Evolutionary conservation across 2,797 vertebrate genomes (phyloP), one percentile per base, ranked within the genome.

Genomic region (Calcarius lapponicus): DNA sequence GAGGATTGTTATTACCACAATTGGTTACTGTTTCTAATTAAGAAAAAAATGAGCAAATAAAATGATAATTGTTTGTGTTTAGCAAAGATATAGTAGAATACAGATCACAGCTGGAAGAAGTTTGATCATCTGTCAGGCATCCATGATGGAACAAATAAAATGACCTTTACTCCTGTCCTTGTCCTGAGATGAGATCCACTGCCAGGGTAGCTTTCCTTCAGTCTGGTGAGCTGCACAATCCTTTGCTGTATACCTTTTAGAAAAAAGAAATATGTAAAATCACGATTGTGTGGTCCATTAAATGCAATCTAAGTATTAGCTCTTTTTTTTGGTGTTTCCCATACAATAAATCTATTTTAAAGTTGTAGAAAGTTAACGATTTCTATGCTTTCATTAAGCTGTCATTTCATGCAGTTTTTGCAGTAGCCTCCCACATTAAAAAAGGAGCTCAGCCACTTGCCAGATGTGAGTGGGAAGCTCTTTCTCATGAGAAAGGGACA

Each of bases 401-500:
- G 4, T 95, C 78, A 73, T 66, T 95, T 95, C 56, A 9, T 71
- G 42, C 58, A 38, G 53, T 58, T 94, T 93, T 75, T 95, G 56
- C 61, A 24, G 70, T 86, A 95, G 72, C 95, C 87, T 94, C 96
- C 96, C 80, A 95, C 88, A 69, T 92, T 74, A 38, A 73, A 3
- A 75, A 90, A 97, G 97, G 60, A 84, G n/a, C 61, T 90, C 85
- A 93, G 60, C 80, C 71, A 65, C 45, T 89, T 93, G 48, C 85
- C 69, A 93, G 84, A 66, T 94, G 60, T 80, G 91, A 94, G 90
- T 94, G 95, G 94, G 92, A 96, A 91, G 94, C 38, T 71, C 88
- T 95, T 95, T 76, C 62, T 93, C 74, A 50, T 3, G 34, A 95
- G 88, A 86, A 90, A 7, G 82, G 79, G 80, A 60, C 78, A 66